phyloP scores from a whole-genome alignment of 2,797 vertebrate species.

The Acipenser oxyrinchus region DNA sequence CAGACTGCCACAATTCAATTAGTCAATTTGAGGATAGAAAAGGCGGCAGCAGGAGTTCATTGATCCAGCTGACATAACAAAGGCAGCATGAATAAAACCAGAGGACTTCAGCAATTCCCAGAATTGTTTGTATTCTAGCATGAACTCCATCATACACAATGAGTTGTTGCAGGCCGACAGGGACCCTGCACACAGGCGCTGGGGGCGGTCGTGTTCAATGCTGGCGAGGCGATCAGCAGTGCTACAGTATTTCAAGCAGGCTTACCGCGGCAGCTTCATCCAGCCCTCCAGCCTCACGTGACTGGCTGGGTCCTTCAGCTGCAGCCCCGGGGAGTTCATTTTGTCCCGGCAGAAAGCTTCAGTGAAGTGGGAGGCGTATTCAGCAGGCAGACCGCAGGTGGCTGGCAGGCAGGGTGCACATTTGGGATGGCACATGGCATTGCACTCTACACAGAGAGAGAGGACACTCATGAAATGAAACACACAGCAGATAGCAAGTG shows the following conservation, averaged over 20 bases:
- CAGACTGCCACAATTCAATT: slow-evolving; percentile 28
- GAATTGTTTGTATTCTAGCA: no score
- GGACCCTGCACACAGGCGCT: no score
- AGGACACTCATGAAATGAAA: no score
- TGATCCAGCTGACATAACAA: neutral
- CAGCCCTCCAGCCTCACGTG: slow-evolving; percentile 88
- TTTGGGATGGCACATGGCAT: slow-evolving; percentile 94
- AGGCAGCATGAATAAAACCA: no score
- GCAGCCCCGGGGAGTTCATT: slow-evolving; percentile 85
- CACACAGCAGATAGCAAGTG: no score
- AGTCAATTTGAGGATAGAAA: no score
- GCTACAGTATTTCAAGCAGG: neutral
- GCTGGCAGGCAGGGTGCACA: slow-evolving; percentile 94
- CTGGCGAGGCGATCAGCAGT: no score
- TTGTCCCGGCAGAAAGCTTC: slow-evolving; percentile 94
- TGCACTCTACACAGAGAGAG: slow-evolving; percentile 68
- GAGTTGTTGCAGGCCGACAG: no score
- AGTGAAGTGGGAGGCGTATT: slow-evolving; percentile 88
- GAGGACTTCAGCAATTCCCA: neutral
- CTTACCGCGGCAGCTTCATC: slow-evolving; percentile 96
- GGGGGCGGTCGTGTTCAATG: no score
- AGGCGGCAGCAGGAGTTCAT: no score
- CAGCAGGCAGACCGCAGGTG: slow-evolving; percentile 87
- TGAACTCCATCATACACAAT: no score
- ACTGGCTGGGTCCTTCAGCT: slow-evolving; percentile 81